These are phyloP conservation scores for Carcharodon carcharias DNA, from an alignment of 2,797 vertebrate genomes.

Conservation along the genomic window DNA sequence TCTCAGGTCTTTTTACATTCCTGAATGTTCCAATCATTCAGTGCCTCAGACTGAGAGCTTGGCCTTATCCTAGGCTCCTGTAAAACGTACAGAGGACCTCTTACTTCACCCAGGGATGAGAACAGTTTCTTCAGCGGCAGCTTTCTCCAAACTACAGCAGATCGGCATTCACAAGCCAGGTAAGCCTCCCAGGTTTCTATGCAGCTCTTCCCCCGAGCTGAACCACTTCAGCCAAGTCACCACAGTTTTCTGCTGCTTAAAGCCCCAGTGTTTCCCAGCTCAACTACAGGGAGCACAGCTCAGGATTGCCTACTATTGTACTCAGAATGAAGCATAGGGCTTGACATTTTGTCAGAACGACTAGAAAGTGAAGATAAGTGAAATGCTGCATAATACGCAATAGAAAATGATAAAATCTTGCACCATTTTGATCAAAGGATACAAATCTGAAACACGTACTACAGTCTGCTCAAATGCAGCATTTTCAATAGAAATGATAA, in stretches of 20 bases:
- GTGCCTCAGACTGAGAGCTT: background rate
- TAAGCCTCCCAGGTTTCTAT: background rate
- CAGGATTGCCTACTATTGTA: background rate
- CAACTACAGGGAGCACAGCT: background rate
- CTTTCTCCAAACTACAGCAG: background rate
- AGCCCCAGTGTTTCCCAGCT: too few species aligned
- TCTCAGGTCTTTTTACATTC: background rate
- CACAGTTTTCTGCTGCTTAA: too few species aligned
- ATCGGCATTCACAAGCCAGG: background rate
- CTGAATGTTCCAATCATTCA: background rate
- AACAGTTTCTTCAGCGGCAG: background rate
- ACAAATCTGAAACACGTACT: background rate
- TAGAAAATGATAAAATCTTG: conserved; percentile 15
- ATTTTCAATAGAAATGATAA: background rate
- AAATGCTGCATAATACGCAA: background rate
- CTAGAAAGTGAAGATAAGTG: background rate
- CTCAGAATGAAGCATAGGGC: background rate
- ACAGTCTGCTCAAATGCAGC: background rate
- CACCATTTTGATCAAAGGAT: conserved; percentile 13
- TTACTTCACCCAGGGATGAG: background rate
- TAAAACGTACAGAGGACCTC: background rate
- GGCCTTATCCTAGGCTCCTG: background rate
- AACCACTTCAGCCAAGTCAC: background rate
- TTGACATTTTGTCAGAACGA: background rate
- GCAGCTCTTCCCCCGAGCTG: background rate